Evolutionary conservation across 2,888 invertebrate species (phyloP).

Genomic region (Andrena dorsata): DNA sequence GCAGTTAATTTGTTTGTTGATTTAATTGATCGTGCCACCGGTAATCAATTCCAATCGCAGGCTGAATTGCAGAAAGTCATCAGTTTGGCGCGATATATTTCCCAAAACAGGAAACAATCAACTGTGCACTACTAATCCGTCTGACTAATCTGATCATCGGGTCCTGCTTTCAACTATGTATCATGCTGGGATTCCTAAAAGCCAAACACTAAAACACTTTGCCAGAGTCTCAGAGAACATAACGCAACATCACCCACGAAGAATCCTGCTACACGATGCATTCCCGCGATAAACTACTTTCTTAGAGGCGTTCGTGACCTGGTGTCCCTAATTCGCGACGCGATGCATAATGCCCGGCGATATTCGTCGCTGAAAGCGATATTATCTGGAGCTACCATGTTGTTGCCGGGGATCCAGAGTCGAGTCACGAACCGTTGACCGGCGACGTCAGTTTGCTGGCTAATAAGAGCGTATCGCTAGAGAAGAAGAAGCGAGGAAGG

Average conservation of each 20-base stretch:
- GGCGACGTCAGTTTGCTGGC: constrained; percentile 33
- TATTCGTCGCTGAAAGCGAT: constrained; percentile 14
- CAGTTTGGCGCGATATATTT: no score
- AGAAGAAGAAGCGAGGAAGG: not conserved
- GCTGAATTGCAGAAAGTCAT: no score
- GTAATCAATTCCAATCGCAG: not conserved
- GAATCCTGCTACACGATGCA: not conserved
- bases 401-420: constrained; percentile 19
- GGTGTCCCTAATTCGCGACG: constrained; percentile 10
- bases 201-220: no score
- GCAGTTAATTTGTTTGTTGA: not conserved
- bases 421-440: constrained; percentile 47
- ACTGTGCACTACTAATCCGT: no score
- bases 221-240: not conserved
- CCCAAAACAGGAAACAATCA: no score
- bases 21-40: not conserved
- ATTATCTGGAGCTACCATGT: constrained; percentile 7
- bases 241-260: not conserved
- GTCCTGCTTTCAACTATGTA: no score
- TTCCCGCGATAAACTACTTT: constrained; percentile 1
- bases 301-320: not conserved
- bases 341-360: not conserved
- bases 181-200: no score
- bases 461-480: constrained; percentile 45
- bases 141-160: no score